These are phyloP conservation scores for Pammene aurita DNA, from an alignment of 2,888 invertebrate species.

Conservation along the genomic window DNA sequence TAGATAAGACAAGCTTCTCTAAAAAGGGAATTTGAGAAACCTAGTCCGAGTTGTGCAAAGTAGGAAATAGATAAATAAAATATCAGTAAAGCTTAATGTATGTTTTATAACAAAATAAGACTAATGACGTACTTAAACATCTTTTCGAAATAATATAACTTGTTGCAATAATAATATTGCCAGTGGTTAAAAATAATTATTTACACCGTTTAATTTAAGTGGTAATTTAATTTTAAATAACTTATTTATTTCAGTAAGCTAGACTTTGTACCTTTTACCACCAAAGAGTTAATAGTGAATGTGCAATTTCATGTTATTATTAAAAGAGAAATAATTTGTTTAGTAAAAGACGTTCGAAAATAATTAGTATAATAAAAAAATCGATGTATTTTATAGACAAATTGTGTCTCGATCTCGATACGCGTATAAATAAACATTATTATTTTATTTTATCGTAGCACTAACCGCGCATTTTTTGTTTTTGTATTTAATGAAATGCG, in stretches of 20 bases:
- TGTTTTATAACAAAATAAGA: slow-evolving; percentile 36
- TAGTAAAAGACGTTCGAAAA: neutral
- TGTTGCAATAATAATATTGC: slow-evolving; percentile 23
- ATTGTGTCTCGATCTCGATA: slow-evolving; percentile 22
- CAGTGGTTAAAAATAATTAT: slow-evolving; percentile 29
- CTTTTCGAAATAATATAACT: slow-evolving; percentile 17
- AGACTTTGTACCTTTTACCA: slow-evolving; percentile 49
- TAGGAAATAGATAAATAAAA: slow-evolving; percentile 46
- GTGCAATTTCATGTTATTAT: slow-evolving; percentile 53
- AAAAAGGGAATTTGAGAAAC: slow-evolving; percentile 52
- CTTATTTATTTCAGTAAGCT: slow-evolving; percentile 54
- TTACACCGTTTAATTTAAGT: slow-evolving; percentile 36
- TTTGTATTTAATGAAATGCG: slow-evolving; percentile 33
- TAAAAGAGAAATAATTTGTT: slow-evolving; percentile 43
- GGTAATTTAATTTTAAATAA: slow-evolving; percentile 47
- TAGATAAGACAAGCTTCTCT: slow-evolving; percentile 62
- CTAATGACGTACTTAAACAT: slow-evolving; percentile 18
- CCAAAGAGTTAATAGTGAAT: slow-evolving; percentile 53
- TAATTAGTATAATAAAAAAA: neutral
- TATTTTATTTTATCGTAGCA: slow-evolving; percentile 9
- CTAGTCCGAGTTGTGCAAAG: slow-evolving; percentile 70
- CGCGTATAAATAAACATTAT: slow-evolving; percentile 3
- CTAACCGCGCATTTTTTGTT: slow-evolving; percentile 37
- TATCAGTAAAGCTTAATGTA: slow-evolving; percentile 38
- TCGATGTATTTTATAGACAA: slow-evolving; percentile 1